Base-by-base conservation (phyloP, 2,888 invertebrate species). In the Callimorpha dominula region DNA sequence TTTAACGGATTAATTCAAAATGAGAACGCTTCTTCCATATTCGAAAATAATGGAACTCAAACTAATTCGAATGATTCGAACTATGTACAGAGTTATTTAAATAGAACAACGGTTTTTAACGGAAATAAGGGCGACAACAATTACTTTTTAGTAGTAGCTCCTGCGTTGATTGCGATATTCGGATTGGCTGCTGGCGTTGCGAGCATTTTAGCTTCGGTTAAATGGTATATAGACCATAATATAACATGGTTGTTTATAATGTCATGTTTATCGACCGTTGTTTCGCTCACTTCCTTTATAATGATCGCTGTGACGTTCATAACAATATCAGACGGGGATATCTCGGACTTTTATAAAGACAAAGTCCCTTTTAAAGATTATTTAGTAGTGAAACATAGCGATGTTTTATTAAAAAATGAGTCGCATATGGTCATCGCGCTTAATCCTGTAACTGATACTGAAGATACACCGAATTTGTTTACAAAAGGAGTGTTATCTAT, bases 201-300 rank as follows among this genome's bases (percentile, higher is more conserved):
- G 0, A 97, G 96, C 1, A 92, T 97, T 15, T 86, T 97, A 65
- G 97, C 97, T 0, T 97, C 97, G 85, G 96, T 96, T 54, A 91
- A 95, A 77, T 97, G 97, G 97, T 97, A 97, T 86, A 96, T 97
- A 65, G 97, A 97, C 84, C 94, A 96, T 73, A 97, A 97, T 85
- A 97, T 97, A 80, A 95, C 95, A 0, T 96, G 96, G 93, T 93
- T 97, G 79, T 97, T 97, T 80, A 88, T 96, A 65, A 94, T 96
- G 76, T 96, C 96, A 0, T 87, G 96, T 43, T 85, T 97, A 72
- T 96, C 97, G 0, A 93, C 96, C 0, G 17, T 96, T 1, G 93
- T 96, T 0, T 96, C 97, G 0, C 83, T 95, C 0, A 83, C 93
- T 4, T 86, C 95, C 0, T 91, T 95, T 17, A 85, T 95, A 5